These are phyloP conservation scores for Acrobasis repandana DNA, from an alignment of 2,888 invertebrate species.

Conservation along the genomic window DNA sequence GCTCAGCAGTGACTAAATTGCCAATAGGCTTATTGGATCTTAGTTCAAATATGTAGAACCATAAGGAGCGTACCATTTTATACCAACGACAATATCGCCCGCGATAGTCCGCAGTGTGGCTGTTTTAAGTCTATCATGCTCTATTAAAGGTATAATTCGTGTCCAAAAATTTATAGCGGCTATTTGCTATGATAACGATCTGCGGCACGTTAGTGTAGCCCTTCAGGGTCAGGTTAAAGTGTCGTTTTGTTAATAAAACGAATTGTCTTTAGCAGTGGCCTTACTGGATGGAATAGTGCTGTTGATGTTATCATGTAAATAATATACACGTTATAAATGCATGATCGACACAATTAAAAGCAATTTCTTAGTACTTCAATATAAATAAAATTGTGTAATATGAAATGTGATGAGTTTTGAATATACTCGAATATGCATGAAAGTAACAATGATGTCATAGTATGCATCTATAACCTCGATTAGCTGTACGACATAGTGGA, in stretches of 20 bases:
- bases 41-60: background rate
- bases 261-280: background rate
- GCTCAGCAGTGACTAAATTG: no score
- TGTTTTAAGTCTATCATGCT: slow-evolving; percentile 30
- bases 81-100: slow-evolving; percentile 2
- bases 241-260: background rate
- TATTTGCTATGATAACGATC: slow-evolving; percentile 23
- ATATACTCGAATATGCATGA: no score
- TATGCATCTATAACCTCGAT: no score
- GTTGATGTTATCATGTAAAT: background rate
- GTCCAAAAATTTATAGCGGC: slow-evolving; percentile 27
- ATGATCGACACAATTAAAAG: no score
- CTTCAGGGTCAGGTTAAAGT: slow-evolving; percentile 4
- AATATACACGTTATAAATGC: no score
- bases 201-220: slow-evolving; percentile 4
- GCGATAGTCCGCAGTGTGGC: slow-evolving; percentile 3
- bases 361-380: no score
- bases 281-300: background rate
- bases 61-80: background rate
- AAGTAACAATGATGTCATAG: no score
- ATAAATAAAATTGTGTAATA: no score
- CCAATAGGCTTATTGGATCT: no score
- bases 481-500: no score
- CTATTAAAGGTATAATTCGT: slow-evolving; percentile 36
- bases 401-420: no score